phyloP scores from a whole-genome alignment of 2,113 vertebrate genomes.

The Chionomys nivalis region DNA sequence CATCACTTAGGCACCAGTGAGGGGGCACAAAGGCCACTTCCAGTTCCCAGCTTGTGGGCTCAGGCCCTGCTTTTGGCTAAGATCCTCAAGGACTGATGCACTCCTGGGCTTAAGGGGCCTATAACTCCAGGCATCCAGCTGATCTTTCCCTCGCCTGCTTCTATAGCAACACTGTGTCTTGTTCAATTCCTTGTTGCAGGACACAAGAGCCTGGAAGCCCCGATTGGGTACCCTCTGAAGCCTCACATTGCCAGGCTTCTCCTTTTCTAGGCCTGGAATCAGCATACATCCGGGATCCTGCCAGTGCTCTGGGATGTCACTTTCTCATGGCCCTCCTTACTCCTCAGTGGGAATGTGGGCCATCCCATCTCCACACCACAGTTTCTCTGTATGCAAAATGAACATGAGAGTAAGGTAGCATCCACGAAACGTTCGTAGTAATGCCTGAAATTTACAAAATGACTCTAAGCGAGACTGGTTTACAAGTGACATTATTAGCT shows the following conservation, averaged over 20 bases:
- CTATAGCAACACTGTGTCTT: background rate
- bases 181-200: background rate
- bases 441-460: background rate
- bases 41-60: too few species aligned
- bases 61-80: background rate
- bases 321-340: background rate
- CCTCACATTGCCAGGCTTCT: background rate
- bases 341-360: background rate
- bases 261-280: background rate
- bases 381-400: background rate
- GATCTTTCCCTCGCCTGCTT: background rate
- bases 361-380: background rate
- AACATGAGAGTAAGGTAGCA: too few species aligned
- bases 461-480: background rate
- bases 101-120: background rate
- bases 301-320: background rate
- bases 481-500: background rate
- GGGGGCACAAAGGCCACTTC: background rate
- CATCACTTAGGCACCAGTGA: background rate
- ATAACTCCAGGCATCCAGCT: background rate
- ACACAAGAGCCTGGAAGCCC: background rate
- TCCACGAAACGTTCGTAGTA: too few species aligned
- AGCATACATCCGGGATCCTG: too few species aligned
- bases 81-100: fast-evolving
- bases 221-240: background rate